Conservation (phyloP, 2,113 vertebrate genomes). For the Poeciliopsis turrubarensis region DNA sequence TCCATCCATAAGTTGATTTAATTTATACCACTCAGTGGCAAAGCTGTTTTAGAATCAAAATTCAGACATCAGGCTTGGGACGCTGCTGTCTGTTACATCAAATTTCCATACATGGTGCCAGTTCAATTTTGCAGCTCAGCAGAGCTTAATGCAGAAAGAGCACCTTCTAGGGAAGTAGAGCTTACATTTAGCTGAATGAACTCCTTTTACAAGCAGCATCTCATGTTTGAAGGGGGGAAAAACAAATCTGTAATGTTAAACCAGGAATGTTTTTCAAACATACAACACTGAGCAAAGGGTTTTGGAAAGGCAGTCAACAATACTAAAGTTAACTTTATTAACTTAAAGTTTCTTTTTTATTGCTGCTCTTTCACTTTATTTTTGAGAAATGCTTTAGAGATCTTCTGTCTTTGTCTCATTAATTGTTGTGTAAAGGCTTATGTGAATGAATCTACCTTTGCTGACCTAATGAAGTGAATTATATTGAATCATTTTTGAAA, state of each 20-base stretch:
- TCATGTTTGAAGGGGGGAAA: constrained; percentile 15
- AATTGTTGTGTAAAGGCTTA: too few species aligned
- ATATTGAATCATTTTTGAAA: not conserved
- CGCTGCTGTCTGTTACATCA: constrained; percentile 63
- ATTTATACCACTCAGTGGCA: constrained; percentile 23
- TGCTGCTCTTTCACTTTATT: too few species aligned
- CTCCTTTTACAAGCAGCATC: constrained; percentile 38
- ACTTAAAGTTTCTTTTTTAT: not conserved
- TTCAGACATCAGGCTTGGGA: constrained; percentile 62
- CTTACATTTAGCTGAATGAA: constrained; percentile 34
- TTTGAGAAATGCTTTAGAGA: too few species aligned
- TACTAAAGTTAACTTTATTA: too few species aligned
- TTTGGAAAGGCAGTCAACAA: not conserved
- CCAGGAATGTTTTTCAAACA: not conserved
- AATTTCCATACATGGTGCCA: constrained; percentile 64
- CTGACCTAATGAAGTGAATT: too few species aligned
- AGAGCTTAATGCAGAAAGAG: constrained; percentile 65
- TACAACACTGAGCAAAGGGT: not conserved
- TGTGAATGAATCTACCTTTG: too few species aligned
- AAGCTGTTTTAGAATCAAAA: constrained; percentile 43
- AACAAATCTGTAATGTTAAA: too few species aligned
- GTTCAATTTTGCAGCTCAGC: constrained; percentile 74
- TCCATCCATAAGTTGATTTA: constrained; percentile 49
- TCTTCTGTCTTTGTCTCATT: too few species aligned
- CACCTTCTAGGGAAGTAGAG: constrained; percentile 25